Conservation (phyloP, 2,113 vertebrate genomes). For the Ovis aries region ARS-UI_Ramb_v3.0 NC_056060.1:42913501-42914000, state of each 20-base stretch:
- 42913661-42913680: not conserved
- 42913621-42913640: not conserved
- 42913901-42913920: not conserved
- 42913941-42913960: not conserved
- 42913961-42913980: not conserved
- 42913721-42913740: not conserved
- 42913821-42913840: not conserved
- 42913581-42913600: not conserved
- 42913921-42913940: not conserved
- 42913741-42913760: not conserved
- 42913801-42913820: not conserved
- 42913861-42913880: not conserved
- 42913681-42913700: not conserved
- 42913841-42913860: not conserved
- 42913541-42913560: slow-evolving; percentile 10
- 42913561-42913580: not conserved
- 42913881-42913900: not conserved
- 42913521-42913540: slow-evolving; percentile 52
- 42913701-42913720: not conserved
- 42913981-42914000: not conserved
- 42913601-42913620: not conserved
- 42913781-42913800: not conserved
- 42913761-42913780: not conserved
- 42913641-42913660: not conserved
- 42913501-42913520: slow-evolving; percentile 41